phyloP scores from a whole-genome alignment of 2,888 invertebrate genomes.

The Polymixis lichenea region DNA sequence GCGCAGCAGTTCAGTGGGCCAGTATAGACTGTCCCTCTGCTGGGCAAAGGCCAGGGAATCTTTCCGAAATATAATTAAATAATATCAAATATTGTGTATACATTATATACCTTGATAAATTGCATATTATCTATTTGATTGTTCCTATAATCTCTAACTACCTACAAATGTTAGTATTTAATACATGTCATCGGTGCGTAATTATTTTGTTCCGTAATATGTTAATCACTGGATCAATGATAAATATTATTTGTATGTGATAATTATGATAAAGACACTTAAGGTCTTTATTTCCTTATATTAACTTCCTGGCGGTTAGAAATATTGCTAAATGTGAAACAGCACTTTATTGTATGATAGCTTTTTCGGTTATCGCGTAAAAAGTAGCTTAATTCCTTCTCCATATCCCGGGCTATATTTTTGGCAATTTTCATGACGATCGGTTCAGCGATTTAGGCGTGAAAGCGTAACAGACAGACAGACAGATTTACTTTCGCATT shows the following conservation, averaged over 20 bases:
- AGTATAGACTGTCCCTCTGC: no score
- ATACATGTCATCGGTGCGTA: not conserved
- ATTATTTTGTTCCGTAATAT: not conserved
- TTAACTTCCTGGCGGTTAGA: not conserved
- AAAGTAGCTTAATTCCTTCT: no score
- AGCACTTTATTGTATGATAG: not conserved
- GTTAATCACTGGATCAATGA: constrained; percentile 10
- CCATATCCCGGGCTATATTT: no score
- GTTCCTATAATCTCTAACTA: not conserved
- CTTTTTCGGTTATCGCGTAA: no score
- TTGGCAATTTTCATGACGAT: no score
- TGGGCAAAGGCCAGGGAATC: no score
- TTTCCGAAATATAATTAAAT: not conserved
- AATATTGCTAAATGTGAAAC: not conserved
- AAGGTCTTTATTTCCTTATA: not conserved
- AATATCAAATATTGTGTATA: not conserved
- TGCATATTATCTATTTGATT: not conserved
- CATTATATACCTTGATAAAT: not conserved
- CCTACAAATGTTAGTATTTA: not conserved
- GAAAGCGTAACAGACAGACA: no score
- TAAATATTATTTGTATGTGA: constrained; percentile 8
- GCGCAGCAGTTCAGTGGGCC: no score
- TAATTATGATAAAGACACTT: constrained; percentile 4
- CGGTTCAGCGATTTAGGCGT: no score
- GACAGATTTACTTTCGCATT: no score